Base-by-base conservation (phyloP, 2,113 vertebrate genomes). In the Canis aureus region DNA sequence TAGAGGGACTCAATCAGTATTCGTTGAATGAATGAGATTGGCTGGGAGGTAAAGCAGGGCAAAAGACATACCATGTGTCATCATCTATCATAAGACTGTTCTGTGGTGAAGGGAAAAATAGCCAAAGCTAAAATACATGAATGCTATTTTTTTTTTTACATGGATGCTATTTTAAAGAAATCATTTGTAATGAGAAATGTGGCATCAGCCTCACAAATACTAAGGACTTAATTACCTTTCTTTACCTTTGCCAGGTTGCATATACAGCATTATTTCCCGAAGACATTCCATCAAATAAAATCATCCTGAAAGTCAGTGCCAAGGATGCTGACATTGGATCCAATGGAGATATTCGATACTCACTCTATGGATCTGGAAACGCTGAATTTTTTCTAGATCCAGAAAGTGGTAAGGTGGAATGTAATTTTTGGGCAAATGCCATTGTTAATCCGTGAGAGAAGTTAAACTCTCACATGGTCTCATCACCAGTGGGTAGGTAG, bases 351-450 rank as follows among this genome's bases (percentile, higher is more conserved):
- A 99, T 99, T 97, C 99, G 98, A 94, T 99, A 99, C 96, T 99
- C 99, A 7, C 98, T 99, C 51, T 99, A 99, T 49, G 99, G 99
- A 84, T 90, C 98, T 38, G 99, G 99, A 67, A 99, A 99, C 69
- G 99, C 98, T 92, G 99, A 99, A 97, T 99, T 99, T 98, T 99
- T 98, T 95, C 99, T 99, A 92, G 99, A 99, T 97, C 98, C 99
- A 62, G 99, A 99, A 98, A 99, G 98, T 7, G 99, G 99, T 99
- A 98, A 98, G 99, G 67, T 62, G 59, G 66, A 73, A 94, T 96
- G 62, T 93, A 12, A 93, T 96, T 3, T 96, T 96, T 93, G 79
- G 38, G 19, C 71, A 49, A 89, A 80, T 94, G 86, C 13, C 17
- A 49, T 78, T 91, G 10, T 94, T 96, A 86, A 69, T 53, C 38